Percentiles rank a stretch among this genome's conserved stretches.
phyloP scores from a whole-genome alignment of 2,113 vertebrate species.

The Australoheros scitulus region DNA sequence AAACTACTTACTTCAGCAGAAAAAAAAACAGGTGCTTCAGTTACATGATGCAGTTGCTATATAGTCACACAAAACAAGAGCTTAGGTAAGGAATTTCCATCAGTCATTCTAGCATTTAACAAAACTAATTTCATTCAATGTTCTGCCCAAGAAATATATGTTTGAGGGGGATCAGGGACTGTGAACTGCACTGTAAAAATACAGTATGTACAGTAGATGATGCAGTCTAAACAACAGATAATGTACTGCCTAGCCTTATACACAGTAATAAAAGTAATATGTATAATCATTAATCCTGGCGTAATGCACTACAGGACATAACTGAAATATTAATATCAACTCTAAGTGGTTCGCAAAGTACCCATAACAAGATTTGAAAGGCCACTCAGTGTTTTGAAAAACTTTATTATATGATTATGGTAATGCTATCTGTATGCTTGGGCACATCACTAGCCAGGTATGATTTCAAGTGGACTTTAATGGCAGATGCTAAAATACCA shows the following conservation, averaged over 20 bases:
- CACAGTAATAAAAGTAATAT: not conserved
- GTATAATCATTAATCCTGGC: constrained; percentile 1
- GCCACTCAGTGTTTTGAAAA: constrained; percentile 3
- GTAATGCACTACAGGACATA: not conserved
- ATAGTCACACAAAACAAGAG: not conserved
- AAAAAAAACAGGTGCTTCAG: not conserved
- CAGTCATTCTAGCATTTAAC: not conserved
- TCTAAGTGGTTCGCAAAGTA: constrained; percentile 9
- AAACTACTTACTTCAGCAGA: not conserved
- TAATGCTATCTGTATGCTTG: constrained; percentile 1
- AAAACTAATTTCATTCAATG: not conserved
- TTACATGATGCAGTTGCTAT: not conserved
- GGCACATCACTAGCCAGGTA: not conserved
- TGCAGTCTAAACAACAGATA: not conserved
- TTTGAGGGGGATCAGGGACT: not conserved
- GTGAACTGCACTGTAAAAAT: not conserved
- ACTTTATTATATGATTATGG: constrained; percentile 6
- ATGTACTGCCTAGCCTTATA: not conserved
- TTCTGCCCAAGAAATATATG: not conserved
- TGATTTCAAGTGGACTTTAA: constrained; percentile 22
- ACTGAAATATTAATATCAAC: not conserved
- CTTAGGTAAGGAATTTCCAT: not conserved
- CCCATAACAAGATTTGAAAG: not conserved
- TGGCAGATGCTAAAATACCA: not conserved
- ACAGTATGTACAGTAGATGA: constrained; percentile 1